Conservation (phyloP, 2,113 vertebrate genomes). For the Ictidomys tridecemlineatus region DNA sequence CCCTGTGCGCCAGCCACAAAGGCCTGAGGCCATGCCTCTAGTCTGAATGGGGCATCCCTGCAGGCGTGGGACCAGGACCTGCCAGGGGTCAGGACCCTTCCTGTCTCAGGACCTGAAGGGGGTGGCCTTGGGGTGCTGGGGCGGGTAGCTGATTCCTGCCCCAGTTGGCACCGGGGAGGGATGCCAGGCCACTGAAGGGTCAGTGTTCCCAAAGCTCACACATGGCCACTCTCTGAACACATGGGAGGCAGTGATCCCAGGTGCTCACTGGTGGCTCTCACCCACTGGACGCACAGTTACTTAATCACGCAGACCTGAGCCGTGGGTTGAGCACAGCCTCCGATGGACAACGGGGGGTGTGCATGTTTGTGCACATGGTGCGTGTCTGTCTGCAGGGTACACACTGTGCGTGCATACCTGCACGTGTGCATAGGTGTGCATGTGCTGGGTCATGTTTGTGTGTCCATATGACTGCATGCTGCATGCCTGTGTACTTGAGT, state of each 20-base stretch:
- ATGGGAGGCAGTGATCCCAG: accelerated
- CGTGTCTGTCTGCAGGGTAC: no score
- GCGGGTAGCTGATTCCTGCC: no score
- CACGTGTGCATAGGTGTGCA: neutral
- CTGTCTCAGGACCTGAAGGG: neutral
- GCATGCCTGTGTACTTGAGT: no score
- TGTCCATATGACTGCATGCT: no score
- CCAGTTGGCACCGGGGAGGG: neutral
- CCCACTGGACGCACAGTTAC: neutral
- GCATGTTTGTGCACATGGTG: neutral
- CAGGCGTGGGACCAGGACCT: neutral
- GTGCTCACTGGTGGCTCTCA: accelerated
- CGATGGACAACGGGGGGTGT: accelerated
- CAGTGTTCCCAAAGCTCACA: accelerated
- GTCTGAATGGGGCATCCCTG: neutral
- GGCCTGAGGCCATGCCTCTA: neutral
- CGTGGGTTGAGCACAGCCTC: no score
- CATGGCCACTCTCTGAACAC: neutral
- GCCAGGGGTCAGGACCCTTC: neutral
- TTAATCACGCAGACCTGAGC: neutral
- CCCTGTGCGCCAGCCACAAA: neutral
- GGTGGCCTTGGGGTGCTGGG: neutral
- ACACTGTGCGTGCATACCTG: neutral
- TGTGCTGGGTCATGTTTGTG: no score
- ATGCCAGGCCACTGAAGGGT: accelerated